phyloP scores from a whole-genome alignment of 2,113 vertebrate genomes.

The Sorex araneus region DNA sequence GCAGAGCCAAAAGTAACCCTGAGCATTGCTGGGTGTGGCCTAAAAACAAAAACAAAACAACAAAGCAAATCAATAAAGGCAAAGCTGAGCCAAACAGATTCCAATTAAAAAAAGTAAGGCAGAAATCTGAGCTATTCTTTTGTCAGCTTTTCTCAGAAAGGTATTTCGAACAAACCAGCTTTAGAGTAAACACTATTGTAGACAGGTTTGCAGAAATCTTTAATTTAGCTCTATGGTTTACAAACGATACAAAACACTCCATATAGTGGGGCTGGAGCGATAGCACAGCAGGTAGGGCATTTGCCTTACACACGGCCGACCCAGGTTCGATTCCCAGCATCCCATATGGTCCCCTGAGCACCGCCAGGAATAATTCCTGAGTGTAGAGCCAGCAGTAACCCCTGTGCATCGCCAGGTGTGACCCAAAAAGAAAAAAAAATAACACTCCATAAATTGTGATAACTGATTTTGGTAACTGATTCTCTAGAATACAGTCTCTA shows the following conservation, averaged over 20 bases:
- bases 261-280: no score
- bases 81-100: background rate
- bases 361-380: no score
- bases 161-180: background rate
- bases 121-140: background rate
- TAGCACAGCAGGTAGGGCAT: no score
- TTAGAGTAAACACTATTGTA: background rate
- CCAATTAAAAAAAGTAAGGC: background rate
- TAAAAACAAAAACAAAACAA: background rate
- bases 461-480: background rate
- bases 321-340: no score
- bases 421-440: no score
- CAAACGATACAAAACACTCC: slow-evolving; percentile 9
- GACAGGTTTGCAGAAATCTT: slow-evolving; percentile 3
- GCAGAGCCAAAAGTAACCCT: no score
- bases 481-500: background rate
- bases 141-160: slow-evolving; percentile 15
- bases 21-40: no score
- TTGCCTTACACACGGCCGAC: no score
- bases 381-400: no score
- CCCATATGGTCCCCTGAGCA: no score
- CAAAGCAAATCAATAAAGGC: background rate
- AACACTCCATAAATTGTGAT: no score
- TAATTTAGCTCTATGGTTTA: background rate
- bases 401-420: no score